Evolutionary conservation across 2,888 invertebrate genomes (phyloP), one percentile per base, ranked within the genome.

Genomic region (Drosophila meridiana): DNA sequence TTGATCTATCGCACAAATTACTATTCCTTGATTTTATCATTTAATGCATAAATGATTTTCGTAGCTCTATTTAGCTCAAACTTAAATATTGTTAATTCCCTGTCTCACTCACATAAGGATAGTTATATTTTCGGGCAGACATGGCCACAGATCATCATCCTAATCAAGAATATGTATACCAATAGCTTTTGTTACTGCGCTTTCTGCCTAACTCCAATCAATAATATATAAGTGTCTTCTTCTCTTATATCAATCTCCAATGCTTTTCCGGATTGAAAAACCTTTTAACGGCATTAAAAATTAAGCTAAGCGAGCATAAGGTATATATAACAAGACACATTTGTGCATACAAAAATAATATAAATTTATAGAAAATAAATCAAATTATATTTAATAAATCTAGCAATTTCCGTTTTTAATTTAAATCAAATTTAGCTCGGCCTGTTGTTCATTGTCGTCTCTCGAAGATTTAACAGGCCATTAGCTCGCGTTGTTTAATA

Each of bases 401-500:
- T 36, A 36, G 20, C 3, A 13, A 26, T 52, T 34, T 3, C 11
- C n/a, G 7, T 6, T 6, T 11, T 5, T 20, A 5, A 3, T 52
- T 5, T 11, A 52, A 40, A 28, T 28, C 28, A 7, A 14, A 55
- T 9, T 14, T 2, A 6, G n/a, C n/a, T 8, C 2, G 6, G 26
- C 26, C 5, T 26, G 2, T 13, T n/a, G 7, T 53, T 56, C 13
- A 36, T 28, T 45, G 9, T 3, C 8, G 2, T 9, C 1, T 13
- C 20, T 11, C 13, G 13, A 28, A 8, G n/a, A 8, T 30, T 55
- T 30, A 56, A 45, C 28, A 30, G 14, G 26, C 45, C 38, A 71
- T 60, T 40, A 63, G 52, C 53, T 64, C 55, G n/a, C 26, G 9
- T 34, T 48, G 62, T 40, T 50, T 43, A 60, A 59, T 61, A 55